These are phyloP conservation scores for Myrmecobius fasciatus DNA, from an alignment of 2,113 vertebrate species.

Conservation along the genomic window DNA sequence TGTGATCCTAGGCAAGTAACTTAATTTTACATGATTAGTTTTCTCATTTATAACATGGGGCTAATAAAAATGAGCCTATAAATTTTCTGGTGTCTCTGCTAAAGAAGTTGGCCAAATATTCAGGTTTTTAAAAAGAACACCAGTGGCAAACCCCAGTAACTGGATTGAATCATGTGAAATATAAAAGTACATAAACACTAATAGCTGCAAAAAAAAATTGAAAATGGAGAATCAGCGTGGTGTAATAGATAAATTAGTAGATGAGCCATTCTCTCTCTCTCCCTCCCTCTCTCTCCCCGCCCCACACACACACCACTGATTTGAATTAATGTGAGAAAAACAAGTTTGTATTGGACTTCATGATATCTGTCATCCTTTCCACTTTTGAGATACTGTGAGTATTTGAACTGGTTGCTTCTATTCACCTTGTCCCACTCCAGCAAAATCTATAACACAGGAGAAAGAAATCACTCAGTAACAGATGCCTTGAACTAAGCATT, in stretches of 20 bases:
- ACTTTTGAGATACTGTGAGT: background rate
- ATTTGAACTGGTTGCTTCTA: background rate
- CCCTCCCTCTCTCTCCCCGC: too few species aligned
- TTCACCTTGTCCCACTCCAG: background rate
- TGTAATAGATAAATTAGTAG: background rate
- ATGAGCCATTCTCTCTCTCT: background rate
- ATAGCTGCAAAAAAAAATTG: background rate
- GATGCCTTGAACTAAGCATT: background rate
- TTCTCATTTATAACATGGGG: background rate
- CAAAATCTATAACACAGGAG: background rate
- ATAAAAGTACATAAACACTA: background rate
- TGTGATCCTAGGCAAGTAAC: background rate
- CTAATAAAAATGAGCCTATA: background rate
- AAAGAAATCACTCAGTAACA: background rate
- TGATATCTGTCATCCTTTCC: background rate
- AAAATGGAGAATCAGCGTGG: background rate
- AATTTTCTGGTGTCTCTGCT: background rate
- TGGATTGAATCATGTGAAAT: background rate
- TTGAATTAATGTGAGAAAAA: background rate
- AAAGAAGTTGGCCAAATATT: background rate
- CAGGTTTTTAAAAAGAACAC: background rate
- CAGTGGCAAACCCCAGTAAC: background rate
- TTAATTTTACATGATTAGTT: background rate
- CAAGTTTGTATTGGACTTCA: background rate
- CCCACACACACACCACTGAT: too few species aligned